Base-by-base conservation (phyloP, 92 coral and sea anemone genomes). In the Phenganax stokvisi region DNA sequence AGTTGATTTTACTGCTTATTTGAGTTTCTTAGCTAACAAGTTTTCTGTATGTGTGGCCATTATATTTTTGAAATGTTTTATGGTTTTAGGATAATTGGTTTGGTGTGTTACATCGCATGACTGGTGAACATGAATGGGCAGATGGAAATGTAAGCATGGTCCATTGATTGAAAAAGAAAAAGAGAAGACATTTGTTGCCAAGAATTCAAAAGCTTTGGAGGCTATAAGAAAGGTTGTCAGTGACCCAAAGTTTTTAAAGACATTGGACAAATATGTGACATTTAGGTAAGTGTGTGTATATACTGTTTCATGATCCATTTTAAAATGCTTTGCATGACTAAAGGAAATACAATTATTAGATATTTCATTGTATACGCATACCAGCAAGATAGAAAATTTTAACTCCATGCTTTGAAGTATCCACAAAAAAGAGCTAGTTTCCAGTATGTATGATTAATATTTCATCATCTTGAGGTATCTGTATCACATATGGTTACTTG, bases 81-180 rank as follows among this genome's bases (percentile, higher is more conserved):
- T 37, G 47, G 47, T 37, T 37, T 37, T 37, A 88, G 89, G 84
- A 82, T 27, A 71, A 29, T 54, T 88, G 89, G 89, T 12, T 80
- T 54, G 90, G 91, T 6, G 79, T 90, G 16, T 44, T 86, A 0
- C 91, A 90, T 61, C 89, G 84, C 70, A 81, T 87, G 27, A 80
- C 56, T 56, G 89, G 83, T 0, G 88, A 84, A 58, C 89, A 88
- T 59, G 94, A 86, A 81, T 90, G 90, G 93, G 88, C 72, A 51
- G 89, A 61, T 12, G 89, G 89, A 51, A 58, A 51, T 90, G 96
- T 30, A 51, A 75, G 6, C 96, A 90, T 84, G 91, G 89, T 6
- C 90, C 91, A 28, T 76, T 90, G 0, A 86, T 90, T 10, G 83
- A 84, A 30, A 56, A 64, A 0, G 91, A 90, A 84, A 68, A 64